phyloP scores from a whole-genome alignment of 1,140 invertebrate species.

The Drosophila sechellia region DNA sequence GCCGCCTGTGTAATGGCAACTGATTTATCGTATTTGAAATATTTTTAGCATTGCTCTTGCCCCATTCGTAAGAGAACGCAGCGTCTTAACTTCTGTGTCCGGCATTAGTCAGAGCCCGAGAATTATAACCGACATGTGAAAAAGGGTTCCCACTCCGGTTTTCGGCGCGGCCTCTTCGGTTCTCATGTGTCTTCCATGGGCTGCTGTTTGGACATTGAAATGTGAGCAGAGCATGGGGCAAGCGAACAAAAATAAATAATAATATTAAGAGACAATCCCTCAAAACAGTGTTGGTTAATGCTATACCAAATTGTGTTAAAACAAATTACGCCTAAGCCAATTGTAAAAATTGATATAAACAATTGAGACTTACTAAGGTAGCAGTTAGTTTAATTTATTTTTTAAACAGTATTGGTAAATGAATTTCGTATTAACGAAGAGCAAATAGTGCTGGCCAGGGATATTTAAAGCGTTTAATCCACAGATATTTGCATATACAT shows the following conservation, averaged over 20 bases:
- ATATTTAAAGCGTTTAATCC: background rate
- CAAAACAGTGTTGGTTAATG: constrained; percentile 1
- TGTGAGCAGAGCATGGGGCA: background rate
- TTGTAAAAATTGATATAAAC: background rate
- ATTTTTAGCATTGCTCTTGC: constrained; percentile 54
- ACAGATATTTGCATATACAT: background rate
- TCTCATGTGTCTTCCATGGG: constrained; percentile 12
- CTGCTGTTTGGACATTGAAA: constrained; percentile 11
- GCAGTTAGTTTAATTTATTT: no score
- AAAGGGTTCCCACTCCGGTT: constrained; percentile 4
- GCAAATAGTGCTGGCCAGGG: background rate
- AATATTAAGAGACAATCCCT: background rate
- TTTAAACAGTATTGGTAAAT: background rate
- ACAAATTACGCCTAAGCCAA: background rate
- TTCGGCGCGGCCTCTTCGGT: background rate
- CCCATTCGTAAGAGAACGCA: constrained; percentile 1
- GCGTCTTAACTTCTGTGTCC: constrained; percentile 3
- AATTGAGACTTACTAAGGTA: no score
- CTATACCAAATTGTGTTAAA: background rate
- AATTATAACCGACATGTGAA: constrained; percentile 20
- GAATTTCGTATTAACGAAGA: background rate
- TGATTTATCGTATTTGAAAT: constrained; percentile 71
- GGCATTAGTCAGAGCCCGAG: constrained; percentile 42
- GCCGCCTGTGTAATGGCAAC: constrained; percentile 54
- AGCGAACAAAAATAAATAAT: background rate